Evolutionary conservation across 2,888 invertebrate genomes (phyloP).

Genomic region (Embidobia sp.): DNA sequence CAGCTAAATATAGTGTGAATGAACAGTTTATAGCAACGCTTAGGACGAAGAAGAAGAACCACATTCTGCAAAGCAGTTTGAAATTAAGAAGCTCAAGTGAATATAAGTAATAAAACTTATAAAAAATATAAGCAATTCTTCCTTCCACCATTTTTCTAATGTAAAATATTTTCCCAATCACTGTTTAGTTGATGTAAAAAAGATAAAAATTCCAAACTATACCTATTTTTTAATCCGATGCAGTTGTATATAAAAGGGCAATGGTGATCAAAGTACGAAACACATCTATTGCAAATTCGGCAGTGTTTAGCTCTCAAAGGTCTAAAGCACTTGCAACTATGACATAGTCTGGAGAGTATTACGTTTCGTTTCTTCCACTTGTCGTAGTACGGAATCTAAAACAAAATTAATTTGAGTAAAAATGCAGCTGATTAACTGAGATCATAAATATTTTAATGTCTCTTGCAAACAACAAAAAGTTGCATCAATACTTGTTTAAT

Average conservation of each 20-base stretch:
- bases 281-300: constrained; percentile 93
- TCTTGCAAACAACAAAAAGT: no score
- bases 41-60: constrained; percentile 95
- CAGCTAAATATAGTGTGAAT: constrained; percentile 93
- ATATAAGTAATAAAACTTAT: no score
- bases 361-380: constrained; percentile 95
- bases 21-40: constrained; percentile 94
- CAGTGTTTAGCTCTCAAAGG: constrained; percentile 96
- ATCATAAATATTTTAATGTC: no score
- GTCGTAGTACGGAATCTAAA: constrained; percentile 91
- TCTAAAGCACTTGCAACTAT: constrained; percentile 93
- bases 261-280: constrained; percentile 96
- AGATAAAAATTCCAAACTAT: no score
- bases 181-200: no score
- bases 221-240: constrained; percentile 93
- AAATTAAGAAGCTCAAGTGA: no score
- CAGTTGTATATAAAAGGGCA: constrained; percentile 98
- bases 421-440: background rate
- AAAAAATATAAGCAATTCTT: no score
- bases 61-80: no score
- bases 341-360: constrained; percentile 91
- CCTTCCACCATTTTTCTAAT: no score
- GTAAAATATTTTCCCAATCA: no score
- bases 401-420: background rate
- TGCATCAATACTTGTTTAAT: constrained; percentile 91